Percentiles rank a stretch among this genome's conserved stretches.
These are phyloP conservation scores for Aporrectodea caliginosa DNA, from an alignment of 1,140 invertebrate species.

Conservation along the genomic window DNA sequence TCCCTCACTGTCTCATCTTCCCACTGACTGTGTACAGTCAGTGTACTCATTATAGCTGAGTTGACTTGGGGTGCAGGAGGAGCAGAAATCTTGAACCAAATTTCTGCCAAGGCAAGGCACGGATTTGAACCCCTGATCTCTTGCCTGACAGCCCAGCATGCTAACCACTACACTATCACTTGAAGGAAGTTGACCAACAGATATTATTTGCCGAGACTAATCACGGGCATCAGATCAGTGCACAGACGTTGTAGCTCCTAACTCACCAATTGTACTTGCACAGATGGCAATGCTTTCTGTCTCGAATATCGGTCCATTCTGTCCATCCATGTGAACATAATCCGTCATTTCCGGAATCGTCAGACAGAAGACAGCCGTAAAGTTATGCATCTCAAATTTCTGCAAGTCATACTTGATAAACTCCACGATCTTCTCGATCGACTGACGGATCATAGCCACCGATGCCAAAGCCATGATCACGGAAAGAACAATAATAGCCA, in stretches of 20 bases:
- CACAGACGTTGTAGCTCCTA: too few relatives aligned
- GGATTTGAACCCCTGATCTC: too few relatives aligned
- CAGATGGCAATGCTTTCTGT: slow-evolving; percentile 26
- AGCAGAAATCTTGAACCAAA: neutral
- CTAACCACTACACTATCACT: too few relatives aligned
- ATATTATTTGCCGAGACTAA: too few relatives aligned
- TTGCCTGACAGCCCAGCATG: too few relatives aligned
- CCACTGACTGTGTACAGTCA: too few relatives aligned
- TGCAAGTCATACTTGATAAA: neutral
- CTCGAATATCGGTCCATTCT: slow-evolving; percentile 17
- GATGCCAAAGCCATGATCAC: slow-evolving; percentile 58
- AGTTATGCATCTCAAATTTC: neutral
- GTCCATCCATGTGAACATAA: neutral
- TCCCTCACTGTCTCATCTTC: too few relatives aligned
- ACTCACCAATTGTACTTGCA: slow-evolving; percentile 23
- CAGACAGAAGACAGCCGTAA: neutral
- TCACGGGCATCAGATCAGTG: too few relatives aligned
- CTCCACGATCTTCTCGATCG: neutral
- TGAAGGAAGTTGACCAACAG: too few relatives aligned
- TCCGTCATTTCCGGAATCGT: neutral
- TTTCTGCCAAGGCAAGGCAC: too few relatives aligned
- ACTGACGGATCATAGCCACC: slow-evolving; percentile 46
- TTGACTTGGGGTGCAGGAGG: too few relatives aligned
- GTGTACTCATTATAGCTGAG: too few relatives aligned
- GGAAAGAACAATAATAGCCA: slow-evolving; percentile 52